Percentiles rank a stretch among this genome's conserved stretches.
Evolutionary conservation across 2,888 invertebrate species (phyloP).

Genomic region (Fabriciana adippe): DNA sequence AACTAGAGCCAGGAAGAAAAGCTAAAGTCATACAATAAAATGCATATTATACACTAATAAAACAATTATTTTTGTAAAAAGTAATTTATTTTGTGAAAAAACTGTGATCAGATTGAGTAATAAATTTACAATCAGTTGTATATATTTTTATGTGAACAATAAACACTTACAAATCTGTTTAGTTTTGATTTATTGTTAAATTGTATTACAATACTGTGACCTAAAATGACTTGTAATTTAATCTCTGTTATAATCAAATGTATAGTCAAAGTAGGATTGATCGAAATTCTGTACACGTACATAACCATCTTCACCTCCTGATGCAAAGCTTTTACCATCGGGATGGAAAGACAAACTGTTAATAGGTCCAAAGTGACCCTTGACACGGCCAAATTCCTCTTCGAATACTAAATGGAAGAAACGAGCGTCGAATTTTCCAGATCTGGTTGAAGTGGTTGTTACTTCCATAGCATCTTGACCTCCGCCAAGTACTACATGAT

Average conservation of each 20-base stretch:
- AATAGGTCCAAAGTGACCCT: slow-evolving; percentile 99
- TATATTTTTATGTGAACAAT: slow-evolving; percentile 1
- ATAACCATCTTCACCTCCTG: slow-evolving; percentile 99
- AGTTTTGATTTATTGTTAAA: neutral
- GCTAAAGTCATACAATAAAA: no score
- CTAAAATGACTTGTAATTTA: slow-evolving; percentile 45
- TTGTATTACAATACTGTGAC: slow-evolving; percentile 18
- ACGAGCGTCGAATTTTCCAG: slow-evolving; percentile 97
- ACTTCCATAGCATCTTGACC: slow-evolving; percentile 99
- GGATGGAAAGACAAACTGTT: slow-evolving; percentile 99
- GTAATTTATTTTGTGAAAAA: slow-evolving; percentile 35
- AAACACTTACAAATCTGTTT: neutral
- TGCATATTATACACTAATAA: neutral
- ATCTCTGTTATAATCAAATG: slow-evolving; percentile 90
- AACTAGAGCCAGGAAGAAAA: no score
- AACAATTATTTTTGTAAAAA: slow-evolving; percentile 25
- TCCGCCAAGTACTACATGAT: slow-evolving; percentile 98
- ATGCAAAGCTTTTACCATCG: slow-evolving; percentile 97
- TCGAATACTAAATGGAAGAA: slow-evolving; percentile 98
- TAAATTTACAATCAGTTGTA: slow-evolving; percentile 16
- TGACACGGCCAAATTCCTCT: slow-evolving; percentile 98
- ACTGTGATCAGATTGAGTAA: slow-evolving; percentile 15
- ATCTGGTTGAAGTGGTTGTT: slow-evolving; percentile 95
- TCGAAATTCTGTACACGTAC: slow-evolving; percentile 98
- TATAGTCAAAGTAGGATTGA: slow-evolving; percentile 97